Percentiles rank a stretch among this genome's conserved stretches.
Evolutionary conservation across 2,888 invertebrate species (phyloP).

Genomic region (Cetonia aurata): DNA sequence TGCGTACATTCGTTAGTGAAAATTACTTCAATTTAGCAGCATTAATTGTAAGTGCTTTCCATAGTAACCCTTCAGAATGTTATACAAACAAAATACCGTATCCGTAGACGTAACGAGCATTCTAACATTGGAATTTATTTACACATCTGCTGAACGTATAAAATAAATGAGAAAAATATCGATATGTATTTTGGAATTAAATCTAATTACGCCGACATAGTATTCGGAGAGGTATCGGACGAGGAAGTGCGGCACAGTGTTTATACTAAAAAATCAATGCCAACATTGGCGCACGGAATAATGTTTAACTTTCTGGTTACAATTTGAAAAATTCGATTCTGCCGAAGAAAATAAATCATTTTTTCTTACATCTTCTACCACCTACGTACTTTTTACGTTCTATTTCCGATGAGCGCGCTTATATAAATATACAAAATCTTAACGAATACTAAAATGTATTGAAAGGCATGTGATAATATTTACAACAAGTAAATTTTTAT

Average conservation of each 20-base stretch:
- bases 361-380: slow-evolving; percentile 34
- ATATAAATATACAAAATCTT: slow-evolving; percentile 29
- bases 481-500: slow-evolving; percentile 29
- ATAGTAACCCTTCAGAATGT: no score
- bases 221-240: slow-evolving; percentile 16
- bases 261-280: slow-evolving; percentile 30
- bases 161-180: no score
- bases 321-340: slow-evolving; percentile 35
- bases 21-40: no score
- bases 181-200: background rate
- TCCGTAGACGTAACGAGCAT: no score
- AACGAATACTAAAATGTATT: slow-evolving; percentile 33
- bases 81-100: no score
- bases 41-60: no score
- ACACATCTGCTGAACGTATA: no score
- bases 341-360: slow-evolving; percentile 35
- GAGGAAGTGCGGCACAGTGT: background rate
- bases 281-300: slow-evolving; percentile 18
- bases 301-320: slow-evolving; percentile 34
- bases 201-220: slow-evolving; percentile 13
- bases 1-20: no score
- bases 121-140: no score
- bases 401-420: slow-evolving; percentile 14
- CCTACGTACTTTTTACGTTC: slow-evolving; percentile 28
- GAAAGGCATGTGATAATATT: slow-evolving; percentile 37